phyloP scores from a whole-genome alignment of 2,888 invertebrate species.

The Drosophila fulvimacula region DNA sequence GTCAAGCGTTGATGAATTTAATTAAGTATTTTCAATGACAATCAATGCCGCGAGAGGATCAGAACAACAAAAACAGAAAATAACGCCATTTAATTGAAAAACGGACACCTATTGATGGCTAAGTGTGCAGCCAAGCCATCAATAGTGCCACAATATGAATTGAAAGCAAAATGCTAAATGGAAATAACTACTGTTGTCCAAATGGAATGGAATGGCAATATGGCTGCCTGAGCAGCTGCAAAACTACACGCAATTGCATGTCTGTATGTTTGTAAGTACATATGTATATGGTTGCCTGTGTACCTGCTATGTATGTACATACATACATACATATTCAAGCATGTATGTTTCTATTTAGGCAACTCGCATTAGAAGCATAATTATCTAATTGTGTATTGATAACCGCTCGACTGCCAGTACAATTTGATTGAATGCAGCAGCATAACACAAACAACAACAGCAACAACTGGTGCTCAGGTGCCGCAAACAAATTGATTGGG shows the following conservation, averaged over 20 bases:
- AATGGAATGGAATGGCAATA: neutral
- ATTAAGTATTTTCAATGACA: constrained; percentile 77
- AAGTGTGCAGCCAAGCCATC: constrained; percentile 16
- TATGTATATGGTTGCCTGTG: neutral
- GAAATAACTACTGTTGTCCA: constrained; percentile 10
- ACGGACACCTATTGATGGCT: constrained; percentile 24
- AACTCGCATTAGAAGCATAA: constrained; percentile 38
- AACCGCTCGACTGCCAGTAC: constrained; percentile 43
- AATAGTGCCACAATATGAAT: constrained; percentile 9
- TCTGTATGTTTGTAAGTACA: no score
- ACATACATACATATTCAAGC: neutral
- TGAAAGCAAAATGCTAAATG: constrained; percentile 10
- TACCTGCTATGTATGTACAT: no score
- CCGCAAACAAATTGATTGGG: constrained; percentile 49
- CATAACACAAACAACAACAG: constrained; percentile 23
- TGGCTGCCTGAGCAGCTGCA: neutral
- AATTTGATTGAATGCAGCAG: constrained; percentile 58
- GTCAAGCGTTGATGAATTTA: constrained; percentile 79
- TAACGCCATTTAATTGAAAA: constrained; percentile 67
- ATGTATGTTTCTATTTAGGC: neutral
- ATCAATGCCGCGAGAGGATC: constrained; percentile 50
- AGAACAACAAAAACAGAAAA: constrained; percentile 16
- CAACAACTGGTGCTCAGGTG: constrained; percentile 13
- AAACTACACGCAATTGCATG: no score
- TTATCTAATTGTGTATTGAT: constrained; percentile 76